Conservation (phyloP, 2,797 vertebrate genomes). For the Echeneis naucrates region DNA sequence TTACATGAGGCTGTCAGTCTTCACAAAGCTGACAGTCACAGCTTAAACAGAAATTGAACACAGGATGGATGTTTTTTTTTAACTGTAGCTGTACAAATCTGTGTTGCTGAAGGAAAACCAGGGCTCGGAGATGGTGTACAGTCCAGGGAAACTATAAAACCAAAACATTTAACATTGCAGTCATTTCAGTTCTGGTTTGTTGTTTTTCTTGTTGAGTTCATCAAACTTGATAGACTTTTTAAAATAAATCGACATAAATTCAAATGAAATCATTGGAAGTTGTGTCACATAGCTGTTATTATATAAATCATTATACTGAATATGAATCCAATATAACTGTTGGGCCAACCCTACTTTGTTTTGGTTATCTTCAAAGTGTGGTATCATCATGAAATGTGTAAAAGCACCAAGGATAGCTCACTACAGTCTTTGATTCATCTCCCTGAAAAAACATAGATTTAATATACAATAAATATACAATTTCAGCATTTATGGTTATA, state of each 20-base stretch:
- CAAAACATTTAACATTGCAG: neutral
- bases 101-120: neutral
- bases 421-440: neutral
- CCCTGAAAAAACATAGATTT: neutral
- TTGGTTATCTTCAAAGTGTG: neutral
- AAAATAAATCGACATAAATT: constrained; percentile 1
- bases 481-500: neutral
- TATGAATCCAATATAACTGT: neutral
- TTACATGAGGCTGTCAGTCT: constrained; percentile 73
- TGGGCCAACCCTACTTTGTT: neutral
- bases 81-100: neutral
- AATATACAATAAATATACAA: neutral
- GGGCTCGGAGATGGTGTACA: neutral
- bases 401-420: neutral
- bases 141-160: neutral
- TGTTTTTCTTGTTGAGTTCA: neutral
- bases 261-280: neutral
- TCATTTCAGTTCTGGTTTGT: neutral
- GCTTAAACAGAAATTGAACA: constrained; percentile 38
- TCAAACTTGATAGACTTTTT: neutral
- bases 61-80: constrained; percentile 2
- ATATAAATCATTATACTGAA: neutral
- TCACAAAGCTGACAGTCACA: constrained; percentile 61
- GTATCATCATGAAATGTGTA: neutral
- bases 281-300: neutral